Conservation (phyloP, 53 echinoderm and acorn worm genomes). For the Echinometra lucunter region DNA sequence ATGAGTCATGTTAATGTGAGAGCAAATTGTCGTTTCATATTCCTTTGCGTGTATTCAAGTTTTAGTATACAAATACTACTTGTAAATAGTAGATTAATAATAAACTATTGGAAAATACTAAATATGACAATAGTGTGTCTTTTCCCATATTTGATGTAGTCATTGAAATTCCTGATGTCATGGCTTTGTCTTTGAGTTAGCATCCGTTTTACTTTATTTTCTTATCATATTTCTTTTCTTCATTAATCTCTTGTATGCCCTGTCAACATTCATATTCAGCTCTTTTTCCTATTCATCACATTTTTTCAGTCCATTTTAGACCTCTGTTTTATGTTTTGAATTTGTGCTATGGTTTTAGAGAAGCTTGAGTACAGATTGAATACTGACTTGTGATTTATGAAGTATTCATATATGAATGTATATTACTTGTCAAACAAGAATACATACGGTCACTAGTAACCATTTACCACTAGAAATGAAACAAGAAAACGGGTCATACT, state of each 20-base stretch:
- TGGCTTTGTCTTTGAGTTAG: too few relatives aligned
- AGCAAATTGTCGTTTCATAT: background rate
- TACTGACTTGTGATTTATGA: too few relatives aligned
- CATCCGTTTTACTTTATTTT: too few relatives aligned
- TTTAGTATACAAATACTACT: background rate
- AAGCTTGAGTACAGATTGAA: too few relatives aligned
- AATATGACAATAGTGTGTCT: background rate
- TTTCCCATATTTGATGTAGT: too few relatives aligned
- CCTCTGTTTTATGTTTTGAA: background rate
- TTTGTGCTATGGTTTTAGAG: background rate
- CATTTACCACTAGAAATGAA: background rate
- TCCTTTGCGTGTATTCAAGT: conserved; percentile 28
- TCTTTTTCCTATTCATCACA: background rate
- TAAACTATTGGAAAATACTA: conserved; percentile 24
- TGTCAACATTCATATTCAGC: background rate
- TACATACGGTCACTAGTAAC: too few relatives aligned
- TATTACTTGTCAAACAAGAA: too few relatives aligned
- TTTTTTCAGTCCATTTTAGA: background rate
- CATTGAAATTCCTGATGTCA: too few relatives aligned
- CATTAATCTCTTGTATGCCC: background rate
- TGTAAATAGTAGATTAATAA: conserved; percentile 42
- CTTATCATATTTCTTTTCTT: background rate
- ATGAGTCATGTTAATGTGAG: background rate
- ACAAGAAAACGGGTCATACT: background rate
- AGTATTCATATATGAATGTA: too few relatives aligned